These are phyloP conservation scores for Anoncus sp. DNA, from an alignment of 2,888 invertebrate species.

Conservation along the genomic window DNA sequence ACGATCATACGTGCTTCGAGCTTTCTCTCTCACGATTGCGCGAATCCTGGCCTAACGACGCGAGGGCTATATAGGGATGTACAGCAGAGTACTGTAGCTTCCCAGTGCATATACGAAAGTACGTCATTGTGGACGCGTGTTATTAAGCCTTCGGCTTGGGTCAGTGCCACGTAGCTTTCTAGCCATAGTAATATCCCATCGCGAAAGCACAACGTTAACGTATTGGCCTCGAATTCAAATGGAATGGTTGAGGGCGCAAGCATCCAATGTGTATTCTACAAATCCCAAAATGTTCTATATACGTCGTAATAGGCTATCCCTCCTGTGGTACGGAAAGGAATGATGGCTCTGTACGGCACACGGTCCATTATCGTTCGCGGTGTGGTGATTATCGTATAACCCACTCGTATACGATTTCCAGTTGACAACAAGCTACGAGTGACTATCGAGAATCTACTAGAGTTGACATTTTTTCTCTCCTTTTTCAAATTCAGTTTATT, in stretches of 20 bases:
- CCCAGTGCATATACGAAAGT: slow-evolving; percentile 21
- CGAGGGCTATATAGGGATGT: slow-evolving; percentile 17
- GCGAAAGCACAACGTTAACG: slow-evolving; percentile 52
- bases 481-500: background rate
- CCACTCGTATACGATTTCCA: slow-evolving; percentile 40
- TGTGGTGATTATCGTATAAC: slow-evolving; percentile 59
- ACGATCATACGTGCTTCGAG: slow-evolving; percentile 54
- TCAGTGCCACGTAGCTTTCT: slow-evolving; percentile 61
- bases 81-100: background rate
- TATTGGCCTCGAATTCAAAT: slow-evolving; percentile 39
- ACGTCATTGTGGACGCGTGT: slow-evolving; percentile 61
- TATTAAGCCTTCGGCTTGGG: slow-evolving; percentile 67
- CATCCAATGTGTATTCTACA: slow-evolving; percentile 59
- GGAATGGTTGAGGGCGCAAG: background rate
- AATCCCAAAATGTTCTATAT: slow-evolving; percentile 65
- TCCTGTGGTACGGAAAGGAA: slow-evolving; percentile 15
- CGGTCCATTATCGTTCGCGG: slow-evolving; percentile 57
- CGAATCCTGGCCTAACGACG: slow-evolving; percentile 9
- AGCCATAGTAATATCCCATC: slow-evolving; percentile 39
- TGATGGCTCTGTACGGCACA: slow-evolving; percentile 50
- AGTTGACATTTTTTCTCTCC: background rate
- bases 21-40: slow-evolving; percentile 27
- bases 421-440: slow-evolving; percentile 17
- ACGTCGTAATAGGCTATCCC: slow-evolving; percentile 65
- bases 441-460: background rate